phyloP scores from a whole-genome alignment of 2,113 vertebrate species.

The Nyctibius bracteatus region DNA sequence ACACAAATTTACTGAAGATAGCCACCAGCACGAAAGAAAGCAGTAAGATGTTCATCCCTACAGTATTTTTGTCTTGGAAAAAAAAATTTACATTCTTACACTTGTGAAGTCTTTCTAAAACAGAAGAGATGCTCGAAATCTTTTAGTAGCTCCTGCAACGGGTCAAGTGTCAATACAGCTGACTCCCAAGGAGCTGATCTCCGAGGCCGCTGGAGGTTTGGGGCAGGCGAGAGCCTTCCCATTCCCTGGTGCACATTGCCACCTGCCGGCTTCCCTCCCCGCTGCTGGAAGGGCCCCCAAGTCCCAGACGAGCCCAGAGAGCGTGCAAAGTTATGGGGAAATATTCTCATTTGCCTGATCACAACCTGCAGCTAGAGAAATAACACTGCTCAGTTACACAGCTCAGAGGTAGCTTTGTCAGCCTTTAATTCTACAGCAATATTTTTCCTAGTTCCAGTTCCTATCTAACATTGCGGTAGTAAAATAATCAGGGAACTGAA shows the following conservation, averaged over 20 bases:
- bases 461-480: fast-evolving
- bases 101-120: not conserved
- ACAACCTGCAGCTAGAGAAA: not conserved
- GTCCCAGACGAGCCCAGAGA: not conserved
- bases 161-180: not conserved
- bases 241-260: constrained; percentile 72
- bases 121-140: not conserved
- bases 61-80: not conserved
- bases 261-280: constrained; percentile 46
- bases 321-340: not conserved
- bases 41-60: not conserved
- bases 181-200: not conserved
- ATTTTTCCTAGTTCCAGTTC: not conserved
- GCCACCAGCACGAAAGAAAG: not conserved
- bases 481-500: not conserved
- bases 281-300: not conserved
- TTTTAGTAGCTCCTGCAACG: not conserved
- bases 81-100: not conserved
- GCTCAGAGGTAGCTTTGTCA: not conserved
- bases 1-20: not conserved
- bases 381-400: fast-evolving
- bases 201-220: fast-evolving
- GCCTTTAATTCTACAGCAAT: not conserved
- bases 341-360: not conserved
- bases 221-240: not conserved